Percentiles rank a stretch among this genome's conserved stretches.
These are phyloP conservation scores for Harpagifer antarcticus DNA, from an alignment of 2,797 vertebrate genomes.

Conservation along the genomic window DNA sequence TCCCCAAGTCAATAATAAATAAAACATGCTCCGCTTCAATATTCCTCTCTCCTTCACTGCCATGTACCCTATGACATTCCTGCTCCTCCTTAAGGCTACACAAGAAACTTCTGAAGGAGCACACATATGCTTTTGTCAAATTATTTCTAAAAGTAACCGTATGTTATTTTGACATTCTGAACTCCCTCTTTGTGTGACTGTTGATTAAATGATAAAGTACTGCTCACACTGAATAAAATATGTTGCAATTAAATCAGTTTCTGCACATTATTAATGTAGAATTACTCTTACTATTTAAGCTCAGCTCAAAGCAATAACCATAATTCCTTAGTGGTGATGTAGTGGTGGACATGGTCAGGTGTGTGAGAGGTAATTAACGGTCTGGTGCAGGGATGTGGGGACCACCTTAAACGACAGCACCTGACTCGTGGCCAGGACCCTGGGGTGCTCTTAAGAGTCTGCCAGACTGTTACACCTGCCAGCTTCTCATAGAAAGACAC, in stretches of 20 bases:
- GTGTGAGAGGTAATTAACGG: conserved; percentile 70
- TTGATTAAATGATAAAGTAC: background rate
- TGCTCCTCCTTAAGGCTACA: conserved; percentile 34
- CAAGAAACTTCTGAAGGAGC: conserved; percentile 33
- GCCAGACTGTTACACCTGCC: conserved; percentile 69
- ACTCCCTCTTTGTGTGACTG: background rate
- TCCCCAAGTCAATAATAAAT: conserved; percentile 85
- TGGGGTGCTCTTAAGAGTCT: conserved; percentile 64
- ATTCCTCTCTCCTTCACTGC: conserved; percentile 49
- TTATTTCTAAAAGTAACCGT: background rate
- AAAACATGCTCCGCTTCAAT: conserved; percentile 77
- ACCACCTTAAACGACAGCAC: conserved; percentile 62
- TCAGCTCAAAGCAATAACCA: conserved; percentile 18
- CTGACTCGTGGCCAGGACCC: conserved; percentile 64
- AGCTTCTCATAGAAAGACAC: conserved; percentile 52
- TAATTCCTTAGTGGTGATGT: conserved; percentile 26
- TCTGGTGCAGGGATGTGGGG: conserved; percentile 55
- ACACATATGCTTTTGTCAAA: conserved; percentile 2
- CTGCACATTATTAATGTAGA: background rate
- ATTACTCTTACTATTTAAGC: conserved; percentile 17
- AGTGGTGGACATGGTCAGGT: conserved; percentile 39
- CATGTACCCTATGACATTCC: conserved; percentile 32
- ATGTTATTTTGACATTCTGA: conserved; percentile 18
- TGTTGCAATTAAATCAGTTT: background rate
- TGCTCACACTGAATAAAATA: background rate